Evolutionary conservation across 2,113 vertebrate genomes (phyloP).

Genomic region (Paracanthobrama guichenoti): DNA sequence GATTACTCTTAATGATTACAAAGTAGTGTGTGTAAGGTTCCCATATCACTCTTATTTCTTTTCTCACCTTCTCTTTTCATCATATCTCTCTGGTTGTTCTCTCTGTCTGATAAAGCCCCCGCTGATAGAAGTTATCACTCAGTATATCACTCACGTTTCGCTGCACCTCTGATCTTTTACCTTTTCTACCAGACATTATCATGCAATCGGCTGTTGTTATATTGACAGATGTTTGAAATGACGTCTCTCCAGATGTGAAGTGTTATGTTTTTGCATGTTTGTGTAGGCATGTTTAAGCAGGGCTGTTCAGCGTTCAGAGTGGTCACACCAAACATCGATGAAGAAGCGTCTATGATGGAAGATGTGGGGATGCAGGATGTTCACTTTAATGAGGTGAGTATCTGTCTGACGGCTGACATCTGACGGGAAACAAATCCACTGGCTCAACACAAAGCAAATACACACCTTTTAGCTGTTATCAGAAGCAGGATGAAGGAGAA

Average conservation of each 20-base stretch:
- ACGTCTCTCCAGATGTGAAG: background rate
- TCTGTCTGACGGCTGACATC: background rate
- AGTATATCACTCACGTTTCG: background rate
- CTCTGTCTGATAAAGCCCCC: background rate
- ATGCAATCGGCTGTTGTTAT: background rate
- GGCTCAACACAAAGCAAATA: background rate
- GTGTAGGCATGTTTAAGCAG: constrained; percentile 90
- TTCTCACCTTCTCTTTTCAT: background rate
- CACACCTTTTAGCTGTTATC: background rate
- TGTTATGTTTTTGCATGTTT: background rate
- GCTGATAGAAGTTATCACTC: background rate
- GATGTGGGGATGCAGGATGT: constrained; percentile 99
- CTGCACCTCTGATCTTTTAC: background rate
- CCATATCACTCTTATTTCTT: background rate
- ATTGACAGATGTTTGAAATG: background rate
- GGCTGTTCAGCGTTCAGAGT: constrained; percentile 94
- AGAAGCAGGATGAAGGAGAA: background rate
- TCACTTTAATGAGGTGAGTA: constrained; percentile 91
- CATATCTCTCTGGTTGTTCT: background rate
- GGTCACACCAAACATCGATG: constrained; percentile 97
- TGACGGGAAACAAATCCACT: too few relatives aligned
- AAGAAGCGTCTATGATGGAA: constrained; percentile 99
- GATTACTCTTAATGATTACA: background rate
- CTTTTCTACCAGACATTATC: background rate
- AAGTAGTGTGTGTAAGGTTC: background rate